A percentile compares a stretch with the other conserved stretches of the same genome.
Evolutionary conservation across 2,113 vertebrate species (phyloP).

Genomic region (Macrotus californicus): DNA sequence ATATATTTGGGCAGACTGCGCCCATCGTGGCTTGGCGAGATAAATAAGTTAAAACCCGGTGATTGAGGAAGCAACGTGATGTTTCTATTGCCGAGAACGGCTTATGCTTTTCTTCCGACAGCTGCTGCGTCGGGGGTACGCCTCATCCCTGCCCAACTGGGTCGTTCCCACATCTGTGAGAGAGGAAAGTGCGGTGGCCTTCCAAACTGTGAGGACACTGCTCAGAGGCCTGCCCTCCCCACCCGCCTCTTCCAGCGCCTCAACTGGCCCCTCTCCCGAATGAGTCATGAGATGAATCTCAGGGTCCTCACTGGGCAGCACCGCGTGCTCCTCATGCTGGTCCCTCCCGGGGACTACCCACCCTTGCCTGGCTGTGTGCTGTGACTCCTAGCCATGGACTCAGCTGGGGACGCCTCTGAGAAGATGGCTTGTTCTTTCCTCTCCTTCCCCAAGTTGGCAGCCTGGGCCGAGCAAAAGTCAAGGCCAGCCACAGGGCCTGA

Average conservation of each 20-base stretch:
- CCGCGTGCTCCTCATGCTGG: rapidly evolving
- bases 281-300: background rate
- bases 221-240: background rate
- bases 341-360: too few species aligned
- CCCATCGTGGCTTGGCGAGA: conserved; percentile 50
- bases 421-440: background rate
- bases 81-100: conserved; percentile 38
- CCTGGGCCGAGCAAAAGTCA: background rate
- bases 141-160: background rate
- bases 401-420: background rate
- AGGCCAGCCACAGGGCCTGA: background rate
- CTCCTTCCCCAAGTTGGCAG: background rate
- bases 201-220: background rate
- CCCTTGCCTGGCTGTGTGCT: background rate
- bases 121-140: background rate
- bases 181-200: background rate
- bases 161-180: background rate
- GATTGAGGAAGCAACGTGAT: conserved; percentile 60
- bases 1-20: conserved; percentile 67
- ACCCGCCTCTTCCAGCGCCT: background rate
- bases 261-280: background rate
- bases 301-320: background rate
- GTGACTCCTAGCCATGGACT: background rate
- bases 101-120: conserved; percentile 12
- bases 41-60: conserved; percentile 68